Conservation (phyloP, 2,888 invertebrate species). For the Rhogogaster chlorosoma region DNA sequence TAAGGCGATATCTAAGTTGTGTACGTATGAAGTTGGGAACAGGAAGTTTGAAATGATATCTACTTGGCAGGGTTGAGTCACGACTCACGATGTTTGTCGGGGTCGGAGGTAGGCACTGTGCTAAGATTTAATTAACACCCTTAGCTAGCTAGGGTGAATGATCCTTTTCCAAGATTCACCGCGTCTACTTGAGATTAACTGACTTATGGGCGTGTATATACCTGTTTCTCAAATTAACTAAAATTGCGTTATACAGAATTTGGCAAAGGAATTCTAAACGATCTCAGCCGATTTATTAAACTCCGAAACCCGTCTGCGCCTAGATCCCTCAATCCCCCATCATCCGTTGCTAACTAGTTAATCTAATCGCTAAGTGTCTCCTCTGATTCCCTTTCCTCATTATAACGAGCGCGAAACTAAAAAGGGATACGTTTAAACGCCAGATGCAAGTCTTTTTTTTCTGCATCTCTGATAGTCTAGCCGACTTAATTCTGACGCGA, state of each 20-base stretch:
- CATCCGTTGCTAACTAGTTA: not conserved
- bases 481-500: constrained; percentile 17
- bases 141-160: constrained; percentile 24
- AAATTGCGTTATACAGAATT: not conserved
- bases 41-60: constrained; percentile 50
- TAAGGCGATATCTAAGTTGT: not conserved
- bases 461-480: not conserved
- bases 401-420: not conserved
- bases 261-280: not conserved
- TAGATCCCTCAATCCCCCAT: not conserved
- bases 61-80: constrained; percentile 11
- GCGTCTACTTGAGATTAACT: constrained; percentile 1
- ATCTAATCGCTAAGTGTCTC: not conserved
- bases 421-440: not conserved
- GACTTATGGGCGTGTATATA: not conserved
- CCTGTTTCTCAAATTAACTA: not conserved
- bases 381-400: too few relatives aligned
- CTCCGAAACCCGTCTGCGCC: not conserved
- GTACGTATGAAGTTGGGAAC: constrained; percentile 8
- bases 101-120: not conserved
- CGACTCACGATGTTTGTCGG: constrained; percentile 15
- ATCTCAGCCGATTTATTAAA: not conserved
- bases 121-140: constrained; percentile 44
- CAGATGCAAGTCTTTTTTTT: not conserved
- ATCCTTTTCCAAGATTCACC: constrained; percentile 42